A percentile compares a stretch with the other conserved stretches of the same genome.
Conservation (phyloP, 2,797 vertebrate species). For the Cyprinella venusta region DNA sequence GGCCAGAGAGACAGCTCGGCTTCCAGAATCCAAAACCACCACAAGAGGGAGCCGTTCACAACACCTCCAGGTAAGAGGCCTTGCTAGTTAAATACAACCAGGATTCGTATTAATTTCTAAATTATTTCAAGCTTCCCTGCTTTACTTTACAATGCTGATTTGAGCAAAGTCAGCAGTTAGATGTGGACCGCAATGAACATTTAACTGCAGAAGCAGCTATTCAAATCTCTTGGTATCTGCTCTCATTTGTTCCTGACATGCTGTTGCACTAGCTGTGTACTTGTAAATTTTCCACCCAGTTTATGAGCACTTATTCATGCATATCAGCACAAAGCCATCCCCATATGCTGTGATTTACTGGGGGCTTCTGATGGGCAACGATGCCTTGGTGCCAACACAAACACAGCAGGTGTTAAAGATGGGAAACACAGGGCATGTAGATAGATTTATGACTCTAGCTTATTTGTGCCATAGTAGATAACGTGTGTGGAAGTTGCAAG, state of each 20-base stretch:
- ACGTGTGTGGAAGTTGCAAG: neutral
- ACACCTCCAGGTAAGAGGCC: neutral
- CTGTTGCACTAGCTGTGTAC: conserved; percentile 9
- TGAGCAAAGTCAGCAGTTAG: conserved; percentile 7
- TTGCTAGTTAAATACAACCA: neutral
- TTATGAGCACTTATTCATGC: conserved; percentile 45
- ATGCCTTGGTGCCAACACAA: conserved; percentile 4
- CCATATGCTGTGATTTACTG: conserved; percentile 55
- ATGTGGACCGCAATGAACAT: conserved; percentile 1
- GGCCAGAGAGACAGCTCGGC: neutral
- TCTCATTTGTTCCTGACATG: conserved; percentile 24
- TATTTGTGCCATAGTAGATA: conserved; percentile 15
- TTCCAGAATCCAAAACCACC: neutral
- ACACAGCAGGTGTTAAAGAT: conserved; percentile 26
- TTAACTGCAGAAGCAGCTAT: neutral
- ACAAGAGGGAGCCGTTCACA: conserved; percentile 12
- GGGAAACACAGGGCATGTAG: neutral
- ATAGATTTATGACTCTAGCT: conserved; percentile 38
- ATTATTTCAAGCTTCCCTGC: neutral
- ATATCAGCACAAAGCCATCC: conserved; percentile 34
- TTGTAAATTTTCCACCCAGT: conserved; percentile 43
- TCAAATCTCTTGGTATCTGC: conserved; percentile 8
- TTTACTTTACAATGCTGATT: neutral
- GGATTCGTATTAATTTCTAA: neutral
- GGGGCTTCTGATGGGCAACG: conserved; percentile 6